These are phyloP conservation scores for Sacculina carcini DNA, from an alignment of 2,888 invertebrate species.

Conservation along the genomic window DNA sequence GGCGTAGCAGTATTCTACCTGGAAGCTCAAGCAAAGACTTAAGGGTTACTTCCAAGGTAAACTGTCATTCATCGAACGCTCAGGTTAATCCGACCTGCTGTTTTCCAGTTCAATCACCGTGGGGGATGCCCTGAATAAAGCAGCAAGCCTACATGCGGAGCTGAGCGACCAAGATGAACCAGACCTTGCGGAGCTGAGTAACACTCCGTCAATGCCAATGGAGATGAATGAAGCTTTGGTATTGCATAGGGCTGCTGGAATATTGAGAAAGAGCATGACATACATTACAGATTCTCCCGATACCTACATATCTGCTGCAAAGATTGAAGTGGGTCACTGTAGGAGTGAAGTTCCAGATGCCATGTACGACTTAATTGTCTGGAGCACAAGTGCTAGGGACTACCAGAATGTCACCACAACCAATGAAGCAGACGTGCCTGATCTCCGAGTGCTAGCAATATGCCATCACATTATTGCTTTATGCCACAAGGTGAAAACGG, in stretches of 20 bases:
- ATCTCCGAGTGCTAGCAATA: background rate
- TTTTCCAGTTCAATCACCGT: constrained; percentile 1
- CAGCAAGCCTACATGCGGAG: background rate
- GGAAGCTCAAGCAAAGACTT: constrained; percentile 2
- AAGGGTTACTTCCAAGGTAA: constrained; percentile 2
- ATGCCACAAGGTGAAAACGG: background rate
- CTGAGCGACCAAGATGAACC: background rate
- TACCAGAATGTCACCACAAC: background rate
- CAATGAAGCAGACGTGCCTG: background rate
- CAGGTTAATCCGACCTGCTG: constrained; percentile 3
- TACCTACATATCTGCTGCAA: background rate
- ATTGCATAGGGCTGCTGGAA: constrained; percentile 2
- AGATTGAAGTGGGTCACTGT: background rate
- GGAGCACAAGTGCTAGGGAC: background rate
- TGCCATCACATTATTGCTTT: background rate
- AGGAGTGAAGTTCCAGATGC: background rate
- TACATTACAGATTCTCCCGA: constrained; percentile 1
- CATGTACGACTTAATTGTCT: background rate
- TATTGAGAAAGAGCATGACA: constrained; percentile 3
- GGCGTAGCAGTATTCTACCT: background rate
- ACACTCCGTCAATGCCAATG: too few relatives aligned
- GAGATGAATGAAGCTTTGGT: constrained; percentile 3
- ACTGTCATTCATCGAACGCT: constrained; percentile 1
- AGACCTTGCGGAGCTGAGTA: too few relatives aligned
- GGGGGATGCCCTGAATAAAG: background rate